A percentile compares a stretch with the other conserved stretches of the same genome.
phyloP scores from a whole-genome alignment of 2,888 invertebrate genomes.

The Drosophila multiciliata region DNA sequence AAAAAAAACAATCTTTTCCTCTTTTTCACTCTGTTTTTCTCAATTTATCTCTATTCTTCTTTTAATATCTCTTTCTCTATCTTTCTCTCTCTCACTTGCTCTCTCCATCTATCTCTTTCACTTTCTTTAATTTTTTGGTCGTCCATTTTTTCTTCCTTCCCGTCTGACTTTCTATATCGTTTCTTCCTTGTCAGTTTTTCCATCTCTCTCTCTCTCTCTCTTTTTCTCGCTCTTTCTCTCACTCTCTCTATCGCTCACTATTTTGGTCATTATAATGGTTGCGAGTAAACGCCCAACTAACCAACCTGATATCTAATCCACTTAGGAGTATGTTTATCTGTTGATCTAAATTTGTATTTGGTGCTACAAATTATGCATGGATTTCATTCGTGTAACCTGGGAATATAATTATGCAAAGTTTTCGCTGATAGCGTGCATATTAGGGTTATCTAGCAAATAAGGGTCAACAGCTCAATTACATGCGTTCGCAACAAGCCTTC shows the following conservation, averaged over 20 bases:
- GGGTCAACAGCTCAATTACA: constrained; percentile 1
- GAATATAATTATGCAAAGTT: constrained; percentile 43
- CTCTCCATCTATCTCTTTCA: not conserved
- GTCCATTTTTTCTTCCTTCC: not conserved
- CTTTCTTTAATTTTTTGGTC: not conserved
- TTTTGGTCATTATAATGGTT: not conserved
- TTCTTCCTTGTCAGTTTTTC: not conserved
- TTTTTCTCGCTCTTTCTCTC: not conserved
- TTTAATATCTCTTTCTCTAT: constrained; percentile 10
- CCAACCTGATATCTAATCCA: constrained; percentile 11
- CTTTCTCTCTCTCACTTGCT: not conserved
- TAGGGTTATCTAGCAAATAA: not conserved
- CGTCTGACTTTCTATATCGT: not conserved
- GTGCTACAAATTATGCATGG: constrained; percentile 35
- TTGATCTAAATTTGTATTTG: constrained; percentile 29
- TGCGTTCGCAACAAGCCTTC: constrained; percentile 2
- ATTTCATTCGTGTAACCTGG: constrained; percentile 43
- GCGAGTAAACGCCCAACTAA: not conserved
- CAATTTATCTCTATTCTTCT: not conserved
- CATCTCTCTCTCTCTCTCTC: not conserved
- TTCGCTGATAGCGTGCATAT: constrained; percentile 30
- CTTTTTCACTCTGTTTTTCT: constrained; percentile 1
- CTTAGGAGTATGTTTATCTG: not conserved
- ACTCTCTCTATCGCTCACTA: not conserved
- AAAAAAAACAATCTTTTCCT: not conserved